Percentiles rank a stretch among this genome's conserved stretches.
phyloP scores from a whole-genome alignment of 2,888 invertebrate species.

The Spisula subtruncata region DNA sequence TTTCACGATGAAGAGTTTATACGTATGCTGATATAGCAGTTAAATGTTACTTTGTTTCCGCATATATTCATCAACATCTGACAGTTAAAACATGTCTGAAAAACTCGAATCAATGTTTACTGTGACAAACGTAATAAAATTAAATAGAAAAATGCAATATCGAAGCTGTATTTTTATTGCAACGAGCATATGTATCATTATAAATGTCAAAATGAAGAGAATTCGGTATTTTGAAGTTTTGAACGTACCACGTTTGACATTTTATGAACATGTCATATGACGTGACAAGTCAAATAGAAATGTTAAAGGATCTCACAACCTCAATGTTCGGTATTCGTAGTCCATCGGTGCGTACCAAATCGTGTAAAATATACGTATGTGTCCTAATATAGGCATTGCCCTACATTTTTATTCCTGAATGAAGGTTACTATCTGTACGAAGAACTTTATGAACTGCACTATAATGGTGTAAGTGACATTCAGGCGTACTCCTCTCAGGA shows the following conservation, averaged over 20 bases:
- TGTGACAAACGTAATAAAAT: neutral
- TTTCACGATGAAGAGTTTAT: neutral
- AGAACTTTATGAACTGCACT: too few relatives aligned
- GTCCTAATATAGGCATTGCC: too few relatives aligned
- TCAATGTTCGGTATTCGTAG: too few relatives aligned
- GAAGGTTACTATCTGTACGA: too few relatives aligned
- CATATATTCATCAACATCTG: neutral
- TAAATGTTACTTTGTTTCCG: conserved; percentile 17
- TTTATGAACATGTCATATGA: conserved; percentile 4
- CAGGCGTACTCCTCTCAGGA: too few relatives aligned
- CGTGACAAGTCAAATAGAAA: neutral
- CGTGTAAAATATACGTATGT: too few relatives aligned
- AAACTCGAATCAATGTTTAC: conserved; percentile 5
- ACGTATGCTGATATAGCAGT: neutral
- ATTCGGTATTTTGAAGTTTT: neutral
- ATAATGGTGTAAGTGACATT: too few relatives aligned
- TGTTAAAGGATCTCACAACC: neutral
- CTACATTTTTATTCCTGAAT: too few relatives aligned
- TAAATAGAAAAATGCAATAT: conserved; percentile 3
- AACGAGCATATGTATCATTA: neutral
- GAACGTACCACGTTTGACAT: conserved; percentile 14
- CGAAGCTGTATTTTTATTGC: neutral
- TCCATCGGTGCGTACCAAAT: too few relatives aligned
- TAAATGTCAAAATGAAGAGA: conserved; percentile 4
- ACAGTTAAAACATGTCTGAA: conserved; percentile 4